Conservation (phyloP, 2,797 vertebrate genomes). For the Steatocranus sp. region DNA sequence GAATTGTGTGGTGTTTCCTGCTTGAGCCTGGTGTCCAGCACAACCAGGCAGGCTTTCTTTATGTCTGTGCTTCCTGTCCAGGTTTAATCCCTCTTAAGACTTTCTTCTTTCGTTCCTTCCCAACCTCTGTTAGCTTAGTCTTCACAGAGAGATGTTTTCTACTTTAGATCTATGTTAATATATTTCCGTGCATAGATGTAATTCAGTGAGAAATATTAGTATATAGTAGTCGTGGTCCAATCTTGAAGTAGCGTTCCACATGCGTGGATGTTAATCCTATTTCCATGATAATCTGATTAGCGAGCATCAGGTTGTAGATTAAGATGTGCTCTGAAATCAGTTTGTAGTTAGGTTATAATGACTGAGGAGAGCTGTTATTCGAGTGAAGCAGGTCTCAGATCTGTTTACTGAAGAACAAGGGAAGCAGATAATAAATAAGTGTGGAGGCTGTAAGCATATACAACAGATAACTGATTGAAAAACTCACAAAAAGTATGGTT, state of each 20-base stretch:
- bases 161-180: not conserved
- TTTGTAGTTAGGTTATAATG: not conserved
- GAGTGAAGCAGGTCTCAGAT: not conserved
- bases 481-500: not conserved
- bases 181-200: not conserved
- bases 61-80: not conserved
- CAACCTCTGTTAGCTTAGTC: not conserved
- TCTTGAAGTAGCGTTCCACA: conserved; percentile 37
- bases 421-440: not conserved
- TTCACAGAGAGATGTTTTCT: not conserved
- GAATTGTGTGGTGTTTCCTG: not conserved
- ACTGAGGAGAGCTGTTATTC: not conserved
- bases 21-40: not conserved
- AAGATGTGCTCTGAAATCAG: conserved; percentile 15
- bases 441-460: not conserved
- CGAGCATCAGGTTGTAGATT: not conserved
- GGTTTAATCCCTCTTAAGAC: conserved; percentile 43
- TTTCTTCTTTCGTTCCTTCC: not conserved
- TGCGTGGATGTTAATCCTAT: conserved; percentile 54
- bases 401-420: not conserved
- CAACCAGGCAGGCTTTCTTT: not conserved
- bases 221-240: not conserved
- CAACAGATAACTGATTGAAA: not conserved
- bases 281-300: conserved; percentile 57
- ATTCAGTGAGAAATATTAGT: not conserved